A percentile compares a stretch with the other conserved stretches of the same genome.
Conservation (phyloP, 2,113 vertebrate genomes). For the Lota lota region DNA sequence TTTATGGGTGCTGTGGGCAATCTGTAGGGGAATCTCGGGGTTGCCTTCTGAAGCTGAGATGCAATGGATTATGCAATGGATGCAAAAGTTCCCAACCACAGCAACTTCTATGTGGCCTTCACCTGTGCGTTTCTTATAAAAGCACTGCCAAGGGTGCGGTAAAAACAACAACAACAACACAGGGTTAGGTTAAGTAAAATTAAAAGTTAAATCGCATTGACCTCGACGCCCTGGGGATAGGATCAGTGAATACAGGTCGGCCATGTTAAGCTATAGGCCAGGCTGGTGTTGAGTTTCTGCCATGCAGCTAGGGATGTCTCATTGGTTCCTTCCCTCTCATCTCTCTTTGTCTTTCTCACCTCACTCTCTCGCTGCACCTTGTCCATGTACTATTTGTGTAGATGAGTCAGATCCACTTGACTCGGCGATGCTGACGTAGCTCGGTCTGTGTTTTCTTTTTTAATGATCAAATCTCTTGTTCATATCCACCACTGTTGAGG, state of each 20-base stretch:
- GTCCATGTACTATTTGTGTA: too few relatives aligned
- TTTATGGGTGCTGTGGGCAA: neutral
- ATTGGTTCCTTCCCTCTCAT: neutral
- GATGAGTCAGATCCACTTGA: neutral
- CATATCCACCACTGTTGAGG: conserved; percentile 33
- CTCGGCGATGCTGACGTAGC: conserved; percentile 35
- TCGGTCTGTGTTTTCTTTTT: neutral
- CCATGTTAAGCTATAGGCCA: conserved; percentile 34
- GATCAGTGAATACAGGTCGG: conserved; percentile 5
- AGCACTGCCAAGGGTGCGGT: too few relatives aligned
- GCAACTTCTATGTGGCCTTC: too few relatives aligned
- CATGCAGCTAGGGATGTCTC: neutral
- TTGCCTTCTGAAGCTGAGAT: too few relatives aligned
- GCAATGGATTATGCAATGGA: too few relatives aligned
- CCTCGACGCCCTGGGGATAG: neutral
- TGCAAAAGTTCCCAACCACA: too few relatives aligned
- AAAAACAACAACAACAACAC: too few relatives aligned
- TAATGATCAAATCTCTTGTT: conserved; percentile 45
- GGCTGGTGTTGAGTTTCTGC: neutral
- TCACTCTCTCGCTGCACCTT: neutral
- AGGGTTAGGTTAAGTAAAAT: too few relatives aligned
- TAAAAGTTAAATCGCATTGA: neutral
- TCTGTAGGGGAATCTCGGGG: neutral
- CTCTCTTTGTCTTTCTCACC: conserved; percentile 3
- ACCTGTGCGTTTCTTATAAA: too few relatives aligned